Percentiles rank a stretch among this genome's conserved stretches.
These are phyloP conservation scores for Thalpophila matura DNA, from an alignment of 2,888 invertebrate species.

Conservation along the genomic window DNA sequence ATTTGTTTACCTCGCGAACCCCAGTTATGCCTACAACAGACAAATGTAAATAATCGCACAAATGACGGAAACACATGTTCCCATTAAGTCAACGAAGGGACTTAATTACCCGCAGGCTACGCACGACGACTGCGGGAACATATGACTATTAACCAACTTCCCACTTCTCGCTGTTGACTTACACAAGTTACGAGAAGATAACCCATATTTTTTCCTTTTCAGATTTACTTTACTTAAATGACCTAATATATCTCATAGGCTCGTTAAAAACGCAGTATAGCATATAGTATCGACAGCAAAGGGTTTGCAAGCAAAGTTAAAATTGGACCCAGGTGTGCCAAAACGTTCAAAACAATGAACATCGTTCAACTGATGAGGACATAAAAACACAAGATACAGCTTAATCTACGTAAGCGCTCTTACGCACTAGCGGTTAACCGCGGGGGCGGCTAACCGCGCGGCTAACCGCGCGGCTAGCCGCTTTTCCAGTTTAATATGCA, in stretches of 20 bases:
- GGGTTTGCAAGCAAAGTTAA: too few relatives aligned
- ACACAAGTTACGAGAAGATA: constrained; percentile 9
- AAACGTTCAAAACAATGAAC: too few relatives aligned
- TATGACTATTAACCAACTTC: constrained; percentile 46
- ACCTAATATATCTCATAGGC: not conserved
- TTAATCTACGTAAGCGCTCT: too few relatives aligned
- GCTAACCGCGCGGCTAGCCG: too few relatives aligned
- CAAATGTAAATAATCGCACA: constrained; percentile 42
- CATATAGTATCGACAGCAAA: too few relatives aligned
- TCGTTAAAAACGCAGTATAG: too few relatives aligned
- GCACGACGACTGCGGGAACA: constrained; percentile 12
- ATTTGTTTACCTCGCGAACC: not conserved
- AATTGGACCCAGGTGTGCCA: too few relatives aligned
- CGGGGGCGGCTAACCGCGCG: too few relatives aligned
- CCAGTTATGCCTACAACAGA: constrained; percentile 5
- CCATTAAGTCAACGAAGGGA: constrained; percentile 53
- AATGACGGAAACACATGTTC: constrained; percentile 54
- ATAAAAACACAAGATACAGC: too few relatives aligned
- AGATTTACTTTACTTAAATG: not conserved
- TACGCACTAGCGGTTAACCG: too few relatives aligned
- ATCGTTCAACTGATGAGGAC: too few relatives aligned
- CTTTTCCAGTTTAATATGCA: too few relatives aligned
- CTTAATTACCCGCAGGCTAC: constrained; percentile 48
- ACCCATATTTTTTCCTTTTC: constrained; percentile 18
- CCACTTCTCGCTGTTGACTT: constrained; percentile 29